Evolutionary conservation across 1,140 invertebrate species (phyloP).

Genomic region (Conopomorpha cramerella): DNA sequence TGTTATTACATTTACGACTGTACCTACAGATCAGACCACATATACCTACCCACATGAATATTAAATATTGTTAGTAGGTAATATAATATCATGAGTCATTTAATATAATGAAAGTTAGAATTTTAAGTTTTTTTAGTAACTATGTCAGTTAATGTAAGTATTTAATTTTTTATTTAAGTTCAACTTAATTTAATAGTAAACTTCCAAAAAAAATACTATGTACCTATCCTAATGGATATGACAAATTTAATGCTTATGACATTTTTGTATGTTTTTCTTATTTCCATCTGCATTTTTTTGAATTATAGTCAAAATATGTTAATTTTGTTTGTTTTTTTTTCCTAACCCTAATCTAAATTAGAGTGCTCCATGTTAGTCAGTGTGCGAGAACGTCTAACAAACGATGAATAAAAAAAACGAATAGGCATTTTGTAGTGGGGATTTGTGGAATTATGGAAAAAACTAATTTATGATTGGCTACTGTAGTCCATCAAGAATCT

Average conservation of each 20-base stretch:
- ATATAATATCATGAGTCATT: conserved; percentile 54
- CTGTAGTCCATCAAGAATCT: no score
- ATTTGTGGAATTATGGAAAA: no score
- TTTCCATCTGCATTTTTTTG: conserved; percentile 59
- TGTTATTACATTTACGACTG: no score
- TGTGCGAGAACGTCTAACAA: no score
- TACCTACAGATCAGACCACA: no score
- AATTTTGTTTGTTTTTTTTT: conserved; percentile 34
- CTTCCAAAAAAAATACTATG: conserved; percentile 46
- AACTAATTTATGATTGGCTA: no score
- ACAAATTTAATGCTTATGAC: conserved; percentile 50
- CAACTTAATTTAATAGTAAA: conserved; percentile 36
- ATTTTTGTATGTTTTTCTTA: conserved; percentile 56
- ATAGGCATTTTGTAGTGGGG: no score
- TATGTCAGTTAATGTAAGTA: conserved; percentile 53
- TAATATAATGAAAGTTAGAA: conserved; percentile 52
- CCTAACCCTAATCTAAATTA: background rate
- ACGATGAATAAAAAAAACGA: no score
- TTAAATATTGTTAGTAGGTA: conserved; percentile 51
- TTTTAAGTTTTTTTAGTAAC: conserved; percentile 48
- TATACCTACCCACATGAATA: no score
- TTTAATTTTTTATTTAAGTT: conserved; percentile 59
- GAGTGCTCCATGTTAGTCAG: no score
- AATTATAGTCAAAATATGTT: conserved; percentile 61
- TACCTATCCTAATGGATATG: conserved; percentile 39